Conservation (phyloP, 1,140 invertebrate species). For the Leptopilina boulardi region DNA sequence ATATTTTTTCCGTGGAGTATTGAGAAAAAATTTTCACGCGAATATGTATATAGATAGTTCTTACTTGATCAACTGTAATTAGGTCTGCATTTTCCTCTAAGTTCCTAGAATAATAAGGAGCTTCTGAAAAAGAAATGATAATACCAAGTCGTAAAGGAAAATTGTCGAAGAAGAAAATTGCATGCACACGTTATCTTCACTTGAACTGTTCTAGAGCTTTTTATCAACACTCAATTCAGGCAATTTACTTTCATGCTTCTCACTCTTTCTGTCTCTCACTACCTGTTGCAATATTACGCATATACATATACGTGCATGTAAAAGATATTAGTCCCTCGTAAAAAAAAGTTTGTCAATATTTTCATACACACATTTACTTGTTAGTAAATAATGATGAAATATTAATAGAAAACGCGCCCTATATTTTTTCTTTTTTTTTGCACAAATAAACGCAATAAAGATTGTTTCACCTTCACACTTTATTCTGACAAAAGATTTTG, state of each 20-base stretch:
- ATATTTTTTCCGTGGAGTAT: too few relatives aligned
- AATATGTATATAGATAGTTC: constrained; percentile 29
- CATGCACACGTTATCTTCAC: constrained; percentile 7
- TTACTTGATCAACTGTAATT: constrained; percentile 79
- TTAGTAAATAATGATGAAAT: neutral
- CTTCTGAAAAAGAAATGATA: constrained; percentile 74
- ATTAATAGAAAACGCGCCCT: neutral
- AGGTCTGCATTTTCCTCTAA: constrained; percentile 75
- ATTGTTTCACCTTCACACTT: neutral
- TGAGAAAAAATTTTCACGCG: too few relatives aligned
- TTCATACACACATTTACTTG: neutral
- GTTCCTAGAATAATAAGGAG: constrained; percentile 75
- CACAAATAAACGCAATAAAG: neutral
- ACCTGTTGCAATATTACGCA: constrained; percentile 2
- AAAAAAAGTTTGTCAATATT: constrained; percentile 12
- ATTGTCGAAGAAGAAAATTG: neutral
- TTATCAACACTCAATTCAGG: neutral
- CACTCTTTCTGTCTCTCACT: neutral
- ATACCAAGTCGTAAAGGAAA: neutral
- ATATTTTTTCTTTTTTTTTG: neutral
- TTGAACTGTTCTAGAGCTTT: neutral
- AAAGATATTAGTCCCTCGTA: neutral
- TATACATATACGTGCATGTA: neutral
- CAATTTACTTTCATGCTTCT: constrained; percentile 1
- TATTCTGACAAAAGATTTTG: too few relatives aligned